Conservation (phyloP, 2,113 vertebrate genomes). For the Thamnaconus septentrionalis region DNA sequence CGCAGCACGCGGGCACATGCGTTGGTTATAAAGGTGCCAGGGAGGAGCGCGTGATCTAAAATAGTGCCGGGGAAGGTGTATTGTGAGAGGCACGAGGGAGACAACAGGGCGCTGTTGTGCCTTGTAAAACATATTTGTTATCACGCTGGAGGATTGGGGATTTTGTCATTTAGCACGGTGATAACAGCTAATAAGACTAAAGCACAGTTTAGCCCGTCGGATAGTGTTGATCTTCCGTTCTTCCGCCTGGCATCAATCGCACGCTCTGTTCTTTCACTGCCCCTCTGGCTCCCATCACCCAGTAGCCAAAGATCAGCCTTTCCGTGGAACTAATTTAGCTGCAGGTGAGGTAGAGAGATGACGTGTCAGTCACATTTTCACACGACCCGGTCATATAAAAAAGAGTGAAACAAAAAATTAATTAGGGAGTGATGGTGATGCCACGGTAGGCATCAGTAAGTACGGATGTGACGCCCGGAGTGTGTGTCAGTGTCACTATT, state of each 20-base stretch:
- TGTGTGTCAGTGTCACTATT: slow-evolving; percentile 1
- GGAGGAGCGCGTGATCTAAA: not conserved
- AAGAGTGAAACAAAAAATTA: no score
- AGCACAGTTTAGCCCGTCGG: slow-evolving; percentile 17
- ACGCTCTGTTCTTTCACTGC: no score
- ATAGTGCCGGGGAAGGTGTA: slow-evolving; percentile 37
- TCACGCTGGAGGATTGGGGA: slow-evolving; percentile 33
- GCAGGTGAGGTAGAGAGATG: no score
- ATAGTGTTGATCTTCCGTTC: slow-evolving; percentile 14
- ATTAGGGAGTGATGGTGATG: no score
- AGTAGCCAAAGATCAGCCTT: no score
- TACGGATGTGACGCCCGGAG: not conserved
- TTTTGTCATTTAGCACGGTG: slow-evolving; percentile 36
- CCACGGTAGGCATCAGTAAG: no score
- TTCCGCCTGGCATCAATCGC: not conserved
- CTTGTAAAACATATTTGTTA: slow-evolving; percentile 28
- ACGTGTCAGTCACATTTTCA: no score
- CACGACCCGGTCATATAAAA: no score
- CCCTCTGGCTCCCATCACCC: no score
- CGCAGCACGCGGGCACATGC: no score
- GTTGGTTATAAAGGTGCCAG: no score
- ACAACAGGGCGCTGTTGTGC: slow-evolving; percentile 8
- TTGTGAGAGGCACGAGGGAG: slow-evolving; percentile 22
- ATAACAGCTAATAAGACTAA: slow-evolving; percentile 39
- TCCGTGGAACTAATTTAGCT: no score